Evolutionary conservation across 2,888 invertebrate species (phyloP).

Genomic region (Lamellibrachia columna): DNA sequence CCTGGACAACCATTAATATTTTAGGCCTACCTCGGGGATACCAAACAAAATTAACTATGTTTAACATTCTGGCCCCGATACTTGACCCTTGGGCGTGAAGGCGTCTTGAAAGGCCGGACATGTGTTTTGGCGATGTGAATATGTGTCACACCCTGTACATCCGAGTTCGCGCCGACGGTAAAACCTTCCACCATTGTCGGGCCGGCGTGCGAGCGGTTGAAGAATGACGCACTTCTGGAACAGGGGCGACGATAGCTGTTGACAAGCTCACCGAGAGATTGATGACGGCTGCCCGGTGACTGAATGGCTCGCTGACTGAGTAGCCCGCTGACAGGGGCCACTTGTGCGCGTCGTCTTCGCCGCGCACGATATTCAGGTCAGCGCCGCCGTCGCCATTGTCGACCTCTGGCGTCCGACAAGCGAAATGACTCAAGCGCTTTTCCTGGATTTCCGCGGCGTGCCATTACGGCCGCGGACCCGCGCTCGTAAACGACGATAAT

Average conservation of each 20-base stretch:
- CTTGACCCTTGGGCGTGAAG: neutral
- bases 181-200: neutral
- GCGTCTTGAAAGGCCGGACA: neutral
- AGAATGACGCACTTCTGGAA: conserved; percentile 1
- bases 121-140: conserved; percentile 2
- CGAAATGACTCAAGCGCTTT: conserved; percentile 11
- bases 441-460: neutral
- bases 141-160: neutral
- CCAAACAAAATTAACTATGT: neutral
- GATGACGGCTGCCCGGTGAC: conserved; percentile 10
- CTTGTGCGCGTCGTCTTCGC: neutral
- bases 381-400: neutral
- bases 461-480: neutral
- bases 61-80: neutral
- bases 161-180: neutral
- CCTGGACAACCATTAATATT: neutral
- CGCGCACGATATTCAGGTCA: neutral
- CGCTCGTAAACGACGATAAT: neutral
- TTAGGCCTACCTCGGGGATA: neutral
- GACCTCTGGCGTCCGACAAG: neutral
- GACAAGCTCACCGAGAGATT: neutral
- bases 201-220: neutral
- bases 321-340: neutral
- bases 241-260: neutral
- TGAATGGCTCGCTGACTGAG: neutral